Percentiles rank a stretch among this genome's conserved stretches.
Evolutionary conservation across 1,140 invertebrate genomes (phyloP).

Genomic region (Coelopa frigida): DNA sequence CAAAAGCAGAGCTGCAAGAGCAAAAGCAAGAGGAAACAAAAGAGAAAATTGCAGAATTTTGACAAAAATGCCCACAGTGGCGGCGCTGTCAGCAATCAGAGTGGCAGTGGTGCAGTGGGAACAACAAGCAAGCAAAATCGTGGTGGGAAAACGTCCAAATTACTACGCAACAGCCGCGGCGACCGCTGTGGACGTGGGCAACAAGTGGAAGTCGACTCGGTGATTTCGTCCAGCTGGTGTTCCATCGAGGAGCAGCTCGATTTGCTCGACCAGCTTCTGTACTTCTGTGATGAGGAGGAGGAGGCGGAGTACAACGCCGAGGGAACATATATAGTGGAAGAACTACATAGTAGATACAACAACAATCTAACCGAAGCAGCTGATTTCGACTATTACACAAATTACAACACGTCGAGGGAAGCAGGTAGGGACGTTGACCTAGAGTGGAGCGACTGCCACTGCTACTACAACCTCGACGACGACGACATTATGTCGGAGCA

Average conservation of each 20-base stretch:
- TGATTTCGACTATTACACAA: too few species aligned
- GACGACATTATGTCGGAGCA: conserved; percentile 24
- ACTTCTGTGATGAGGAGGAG: conserved; percentile 34
- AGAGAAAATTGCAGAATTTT: conserved; percentile 5
- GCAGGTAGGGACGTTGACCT: conserved; percentile 11
- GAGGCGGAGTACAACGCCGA: conserved; percentile 29
- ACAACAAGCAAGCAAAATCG: background rate
- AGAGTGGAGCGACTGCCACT: conserved; percentile 28
- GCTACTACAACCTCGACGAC: conserved; percentile 19
- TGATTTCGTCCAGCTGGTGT: conserved; percentile 34
- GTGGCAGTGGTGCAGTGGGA: background rate
- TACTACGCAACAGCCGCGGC: conserved; percentile 4
- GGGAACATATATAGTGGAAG: conserved; percentile 19
- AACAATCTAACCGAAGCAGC: background rate
- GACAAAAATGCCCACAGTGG: conserved; percentile 11
- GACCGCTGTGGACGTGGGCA: background rate
- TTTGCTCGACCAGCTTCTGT: conserved; percentile 32
- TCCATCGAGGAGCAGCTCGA: conserved; percentile 39
- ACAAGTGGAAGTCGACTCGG: conserved; percentile 13
- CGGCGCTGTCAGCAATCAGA: background rate
- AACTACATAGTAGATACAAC: background rate
- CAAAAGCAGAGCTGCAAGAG: conserved; percentile 2
- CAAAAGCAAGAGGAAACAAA: conserved; percentile 9
- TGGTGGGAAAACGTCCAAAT: conserved; percentile 1
- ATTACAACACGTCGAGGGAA: conserved; percentile 2